phyloP scores from a whole-genome alignment of 2,113 vertebrate species.

The Tamias sibiricus region DNA sequence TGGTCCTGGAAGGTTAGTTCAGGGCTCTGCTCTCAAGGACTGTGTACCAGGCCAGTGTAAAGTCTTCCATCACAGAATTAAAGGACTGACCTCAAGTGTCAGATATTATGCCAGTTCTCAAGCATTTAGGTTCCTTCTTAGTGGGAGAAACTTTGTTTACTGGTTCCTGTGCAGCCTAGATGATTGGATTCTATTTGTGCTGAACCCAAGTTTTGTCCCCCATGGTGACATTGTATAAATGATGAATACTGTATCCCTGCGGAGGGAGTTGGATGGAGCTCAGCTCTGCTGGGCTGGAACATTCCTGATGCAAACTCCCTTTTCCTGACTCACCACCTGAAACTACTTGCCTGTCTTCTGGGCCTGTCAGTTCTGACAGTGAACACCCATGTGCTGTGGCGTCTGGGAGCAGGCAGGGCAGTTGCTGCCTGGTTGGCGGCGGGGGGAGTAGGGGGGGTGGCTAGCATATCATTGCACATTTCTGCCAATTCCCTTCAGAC shows the following conservation, averaged over 20 bases:
- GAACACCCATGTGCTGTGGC: constrained; percentile 42
- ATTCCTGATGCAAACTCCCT: constrained; percentile 61
- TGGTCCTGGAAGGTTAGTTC: neutral
- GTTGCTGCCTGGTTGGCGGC: neutral
- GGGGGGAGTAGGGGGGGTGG: neutral
- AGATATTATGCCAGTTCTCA: constrained; percentile 28
- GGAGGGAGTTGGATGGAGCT: neutral
- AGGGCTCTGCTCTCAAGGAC: neutral
- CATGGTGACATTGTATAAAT: constrained; percentile 67
- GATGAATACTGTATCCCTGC: constrained; percentile 55
- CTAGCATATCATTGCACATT: constrained; percentile 66
- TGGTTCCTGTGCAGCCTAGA: constrained; percentile 37
- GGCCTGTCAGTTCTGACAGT: neutral
- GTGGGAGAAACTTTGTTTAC: constrained; percentile 24
- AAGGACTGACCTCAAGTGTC: constrained; percentile 57
- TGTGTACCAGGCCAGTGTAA: neutral
- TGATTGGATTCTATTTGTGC: constrained; percentile 71
- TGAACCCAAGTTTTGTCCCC: constrained; percentile 65
- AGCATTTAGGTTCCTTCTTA: constrained; percentile 47
- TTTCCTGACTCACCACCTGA: constrained; percentile 72
- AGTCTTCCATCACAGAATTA: neutral
- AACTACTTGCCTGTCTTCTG: constrained; percentile 69
- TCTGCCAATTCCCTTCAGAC: constrained; percentile 71
- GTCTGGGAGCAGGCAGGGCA: constrained; percentile 57
- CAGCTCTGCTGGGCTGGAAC: constrained; percentile 66